Evolutionary conservation across 1,140 invertebrate genomes (phyloP).

Genomic region (Calephelis virginiensis): DNA sequence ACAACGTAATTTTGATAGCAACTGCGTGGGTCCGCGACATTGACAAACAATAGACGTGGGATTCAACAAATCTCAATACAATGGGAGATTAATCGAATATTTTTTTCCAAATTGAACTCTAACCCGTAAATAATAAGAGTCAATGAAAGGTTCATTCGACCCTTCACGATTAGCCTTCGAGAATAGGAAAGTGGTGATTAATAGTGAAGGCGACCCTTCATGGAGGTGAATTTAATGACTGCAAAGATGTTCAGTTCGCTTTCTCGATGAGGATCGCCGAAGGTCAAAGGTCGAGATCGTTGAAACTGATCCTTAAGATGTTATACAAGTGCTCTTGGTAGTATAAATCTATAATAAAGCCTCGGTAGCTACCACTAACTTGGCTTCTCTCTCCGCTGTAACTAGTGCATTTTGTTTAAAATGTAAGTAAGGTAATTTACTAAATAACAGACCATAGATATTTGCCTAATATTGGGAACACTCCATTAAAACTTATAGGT

Average conservation of each 20-base stretch:
- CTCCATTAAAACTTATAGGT: too few species aligned
- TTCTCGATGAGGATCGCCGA: too few species aligned
- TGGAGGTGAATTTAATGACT: too few species aligned
- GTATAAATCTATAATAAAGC: too few species aligned
- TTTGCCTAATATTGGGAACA: too few species aligned
- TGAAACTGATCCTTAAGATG: too few species aligned
- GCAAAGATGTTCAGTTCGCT: not conserved
- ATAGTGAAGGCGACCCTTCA: not conserved
- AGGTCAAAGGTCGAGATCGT: conserved; percentile 9
- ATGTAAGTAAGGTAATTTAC: too few species aligned
- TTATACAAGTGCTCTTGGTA: too few species aligned
- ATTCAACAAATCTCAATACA: conserved; percentile 30
- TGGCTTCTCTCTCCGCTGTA: too few species aligned
- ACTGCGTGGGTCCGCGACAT: conserved; percentile 30
- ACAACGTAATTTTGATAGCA: conserved; percentile 17
- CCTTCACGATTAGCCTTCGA: conserved; percentile 10
- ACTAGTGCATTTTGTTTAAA: too few species aligned
- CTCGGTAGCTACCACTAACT: too few species aligned
- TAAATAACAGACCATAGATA: too few species aligned
- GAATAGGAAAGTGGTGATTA: conserved; percentile 15
- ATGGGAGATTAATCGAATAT: conserved; percentile 21
- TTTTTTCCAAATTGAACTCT: not conserved
- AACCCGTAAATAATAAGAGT: not conserved
- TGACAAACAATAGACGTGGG: conserved; percentile 49
- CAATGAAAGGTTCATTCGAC: conserved; percentile 2